phyloP scores from a whole-genome alignment of 2,888 invertebrate species.

The Himalopsyche kuldschensis region DNA sequence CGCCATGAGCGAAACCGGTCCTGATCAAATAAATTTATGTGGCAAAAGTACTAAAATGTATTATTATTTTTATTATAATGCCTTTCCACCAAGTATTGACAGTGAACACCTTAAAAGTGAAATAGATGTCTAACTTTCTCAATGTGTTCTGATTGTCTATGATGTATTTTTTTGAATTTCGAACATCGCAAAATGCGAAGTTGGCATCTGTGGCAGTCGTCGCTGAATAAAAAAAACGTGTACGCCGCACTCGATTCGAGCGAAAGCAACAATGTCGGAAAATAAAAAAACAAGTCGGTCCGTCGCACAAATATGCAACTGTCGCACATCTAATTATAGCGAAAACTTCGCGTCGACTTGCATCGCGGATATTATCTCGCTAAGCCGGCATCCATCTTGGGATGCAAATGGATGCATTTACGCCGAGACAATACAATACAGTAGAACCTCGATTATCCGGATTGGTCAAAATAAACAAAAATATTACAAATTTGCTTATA shows the following conservation, averaged over 20 bases:
- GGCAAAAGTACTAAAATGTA: no score
- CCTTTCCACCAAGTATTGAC: no score
- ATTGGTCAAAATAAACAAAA: no score
- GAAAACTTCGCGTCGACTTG: neutral
- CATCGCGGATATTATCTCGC: neutral
- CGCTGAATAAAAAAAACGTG: neutral
- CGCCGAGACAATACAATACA: neutral
- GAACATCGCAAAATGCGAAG: neutral
- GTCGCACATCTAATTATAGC: slow-evolving; percentile 21
- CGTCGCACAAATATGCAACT: slow-evolving; percentile 15
- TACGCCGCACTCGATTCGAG: neutral
- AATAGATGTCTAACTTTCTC: no score
- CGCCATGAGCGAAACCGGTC: no score
- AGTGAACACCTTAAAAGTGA: no score
- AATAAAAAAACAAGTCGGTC: neutral
- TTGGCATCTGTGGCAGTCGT: neutral
- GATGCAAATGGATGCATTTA: neutral
- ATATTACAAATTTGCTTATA: no score
- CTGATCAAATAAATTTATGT: no score
- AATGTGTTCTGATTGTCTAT: neutral
- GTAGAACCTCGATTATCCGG: no score
- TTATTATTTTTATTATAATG: no score
- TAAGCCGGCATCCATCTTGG: slow-evolving; percentile 15
- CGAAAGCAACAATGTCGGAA: slow-evolving; percentile 12
- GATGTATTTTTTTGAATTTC: neutral